Conservation (phyloP, 2,888 invertebrate genomes). For the Eupithecia insigniata region DNA sequence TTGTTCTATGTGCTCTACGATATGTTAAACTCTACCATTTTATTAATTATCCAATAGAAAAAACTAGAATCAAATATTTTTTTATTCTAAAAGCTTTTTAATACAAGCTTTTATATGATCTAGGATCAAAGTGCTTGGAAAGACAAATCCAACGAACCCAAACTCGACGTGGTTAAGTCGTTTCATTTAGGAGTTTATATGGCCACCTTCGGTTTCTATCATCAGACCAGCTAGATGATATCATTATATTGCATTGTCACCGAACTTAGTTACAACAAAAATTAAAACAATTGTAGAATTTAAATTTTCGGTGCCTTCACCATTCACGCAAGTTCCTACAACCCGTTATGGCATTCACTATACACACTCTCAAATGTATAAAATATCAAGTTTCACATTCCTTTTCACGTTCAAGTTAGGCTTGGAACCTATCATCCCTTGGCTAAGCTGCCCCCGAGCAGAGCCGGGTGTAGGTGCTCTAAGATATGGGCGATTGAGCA, state of each 20-base stretch:
- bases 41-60: neutral
- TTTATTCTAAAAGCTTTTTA: too few relatives aligned
- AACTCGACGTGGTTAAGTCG: too few relatives aligned
- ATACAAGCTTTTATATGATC: too few relatives aligned
- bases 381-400: neutral
- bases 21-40: neutral
- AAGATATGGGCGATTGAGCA: slow-evolving; percentile 70
- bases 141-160: too few relatives aligned
- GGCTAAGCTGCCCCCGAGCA: neutral
- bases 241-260: too few relatives aligned
- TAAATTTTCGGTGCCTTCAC: neutral
- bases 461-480: slow-evolving; percentile 54
- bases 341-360: neutral
- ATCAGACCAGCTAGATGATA: too few relatives aligned
- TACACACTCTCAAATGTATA: neutral
- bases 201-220: too few relatives aligned
- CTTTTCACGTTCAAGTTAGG: neutral
- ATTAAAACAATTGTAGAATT: neutral
- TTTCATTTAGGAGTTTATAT: too few relatives aligned
- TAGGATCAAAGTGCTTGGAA: too few relatives aligned
- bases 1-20: neutral
- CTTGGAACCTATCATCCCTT: slow-evolving; percentile 1
- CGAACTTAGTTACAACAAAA: too few relatives aligned
- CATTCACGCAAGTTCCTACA: too few relatives aligned
- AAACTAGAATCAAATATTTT: neutral